Percentiles rank a stretch among this genome's conserved stretches.
Evolutionary conservation across 2,888 invertebrate genomes (phyloP).

Genomic region (Sarcophaga rosellei): DNA sequence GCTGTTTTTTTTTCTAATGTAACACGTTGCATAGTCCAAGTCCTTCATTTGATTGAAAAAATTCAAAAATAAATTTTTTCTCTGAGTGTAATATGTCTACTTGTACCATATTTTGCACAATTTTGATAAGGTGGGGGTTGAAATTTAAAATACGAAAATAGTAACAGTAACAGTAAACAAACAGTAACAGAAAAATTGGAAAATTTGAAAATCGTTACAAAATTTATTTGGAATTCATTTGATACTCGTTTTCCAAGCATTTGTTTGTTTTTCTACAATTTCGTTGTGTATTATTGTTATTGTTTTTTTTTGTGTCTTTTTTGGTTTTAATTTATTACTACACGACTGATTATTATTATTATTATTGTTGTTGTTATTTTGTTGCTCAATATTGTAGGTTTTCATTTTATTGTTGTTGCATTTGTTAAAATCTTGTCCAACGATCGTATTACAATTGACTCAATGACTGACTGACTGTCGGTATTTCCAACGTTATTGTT

Average conservation of each 20-base stretch:
- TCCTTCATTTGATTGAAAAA: no score
- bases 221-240: slow-evolving; percentile 69
- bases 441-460: slow-evolving; percentile 56
- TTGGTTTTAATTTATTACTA: slow-evolving; percentile 48
- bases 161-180: background rate
- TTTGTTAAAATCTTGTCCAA: slow-evolving; percentile 44
- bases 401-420: slow-evolving; percentile 50
- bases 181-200: slow-evolving; percentile 27
- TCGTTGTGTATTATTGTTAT: slow-evolving; percentile 60
- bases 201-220: slow-evolving; percentile 80
- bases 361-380: background rate
- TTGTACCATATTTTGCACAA: slow-evolving; percentile 35
- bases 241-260: slow-evolving; percentile 64
- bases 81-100: background rate
- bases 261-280: slow-evolving; percentile 63
- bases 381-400: slow-evolving; percentile 54
- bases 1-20: no score
- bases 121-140: slow-evolving; percentile 47
- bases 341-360: background rate
- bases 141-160: slow-evolving; percentile 4
- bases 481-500: background rate
- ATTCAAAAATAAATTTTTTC: background rate
- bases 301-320: slow-evolving; percentile 17
- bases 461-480: background rate
- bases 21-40: no score